These are phyloP conservation scores for Glossosoma conforme DNA, from an alignment of 1,140 invertebrate genomes.

Conservation along the genomic window DNA sequence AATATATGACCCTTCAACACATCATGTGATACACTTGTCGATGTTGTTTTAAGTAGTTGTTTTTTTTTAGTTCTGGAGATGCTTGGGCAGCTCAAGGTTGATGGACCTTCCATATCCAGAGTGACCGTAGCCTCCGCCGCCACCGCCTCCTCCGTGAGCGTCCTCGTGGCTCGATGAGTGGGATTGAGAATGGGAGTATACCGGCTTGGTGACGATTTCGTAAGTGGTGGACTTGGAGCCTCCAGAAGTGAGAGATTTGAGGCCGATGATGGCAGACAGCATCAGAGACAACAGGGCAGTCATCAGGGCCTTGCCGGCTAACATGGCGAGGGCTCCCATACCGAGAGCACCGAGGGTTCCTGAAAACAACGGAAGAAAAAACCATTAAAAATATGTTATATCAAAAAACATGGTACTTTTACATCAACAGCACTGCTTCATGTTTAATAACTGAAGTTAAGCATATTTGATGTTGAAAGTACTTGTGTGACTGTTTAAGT, in stretches of 20 bases:
- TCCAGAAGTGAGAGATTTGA: constrained; percentile 65
- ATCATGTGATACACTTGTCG: too few relatives aligned
- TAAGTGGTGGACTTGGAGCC: constrained; percentile 72
- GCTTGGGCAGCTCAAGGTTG: constrained; percentile 26
- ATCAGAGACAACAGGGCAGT: constrained; percentile 74
- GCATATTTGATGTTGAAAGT: too few relatives aligned
- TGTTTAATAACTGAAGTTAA: too few relatives aligned
- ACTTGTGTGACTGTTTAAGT: too few relatives aligned
- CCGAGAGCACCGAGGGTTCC: constrained; percentile 69
- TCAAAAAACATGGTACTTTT: too few relatives aligned
- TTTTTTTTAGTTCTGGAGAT: constrained; percentile 11
- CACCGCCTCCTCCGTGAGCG: constrained; percentile 53
- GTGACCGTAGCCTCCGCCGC: constrained; percentile 54
- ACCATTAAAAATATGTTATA: background rate
- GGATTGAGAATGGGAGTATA: constrained; percentile 65
- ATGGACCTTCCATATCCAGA: constrained; percentile 53
- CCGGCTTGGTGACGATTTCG: constrained; percentile 76
- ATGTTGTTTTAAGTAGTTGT: background rate
- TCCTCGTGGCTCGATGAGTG: constrained; percentile 67
- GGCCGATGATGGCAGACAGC: constrained; percentile 68
- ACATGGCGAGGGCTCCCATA: constrained; percentile 66
- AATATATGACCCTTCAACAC: too few relatives aligned
- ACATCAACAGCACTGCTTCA: too few relatives aligned
- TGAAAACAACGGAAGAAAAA: constrained; percentile 33
- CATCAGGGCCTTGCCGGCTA: constrained; percentile 82